A percentile compares a stretch with the other conserved stretches of the same genome.
These are phyloP conservation scores for Saturnia pavonia DNA, from an alignment of 2,888 invertebrate species.

Conservation along the genomic window DNA sequence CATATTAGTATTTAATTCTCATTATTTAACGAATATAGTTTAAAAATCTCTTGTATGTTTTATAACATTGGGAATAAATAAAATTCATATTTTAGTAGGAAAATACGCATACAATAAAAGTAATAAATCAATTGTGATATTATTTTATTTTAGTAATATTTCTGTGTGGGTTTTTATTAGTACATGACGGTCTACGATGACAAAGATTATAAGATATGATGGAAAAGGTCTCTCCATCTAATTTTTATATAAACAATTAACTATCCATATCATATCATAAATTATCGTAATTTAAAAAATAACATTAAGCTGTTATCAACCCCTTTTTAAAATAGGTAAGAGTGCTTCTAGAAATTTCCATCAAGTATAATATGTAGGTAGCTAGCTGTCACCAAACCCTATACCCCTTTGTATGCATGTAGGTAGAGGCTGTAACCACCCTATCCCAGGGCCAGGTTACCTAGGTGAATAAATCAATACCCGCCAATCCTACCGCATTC, in stretches of 20 bases:
- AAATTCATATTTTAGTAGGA: not conserved
- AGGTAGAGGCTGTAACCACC: conserved; percentile 5
- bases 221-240: not conserved
- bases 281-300: not conserved
- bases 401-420: not conserved
- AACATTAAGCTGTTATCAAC: not conserved
- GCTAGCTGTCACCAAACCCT: not conserved
- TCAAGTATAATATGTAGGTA: not conserved
- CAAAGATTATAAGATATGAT: not conserved
- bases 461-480: conserved; percentile 13
- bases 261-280: not conserved
- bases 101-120: not conserved
- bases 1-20: too few species aligned
- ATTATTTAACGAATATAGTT: too few species aligned
- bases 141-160: not conserved
- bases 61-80: too few species aligned
- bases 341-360: not conserved
- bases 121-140: not conserved
- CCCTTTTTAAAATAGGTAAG: not conserved
- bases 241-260: not conserved
- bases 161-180: not conserved
- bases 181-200: too few species aligned
- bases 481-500: not conserved
- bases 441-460: conserved; percentile 1
- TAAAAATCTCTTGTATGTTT: too few species aligned